Percentiles rank a stretch among this genome's conserved stretches.
Evolutionary conservation across 2,888 invertebrate species (phyloP).

Genomic region (Drosophila monieri): DNA sequence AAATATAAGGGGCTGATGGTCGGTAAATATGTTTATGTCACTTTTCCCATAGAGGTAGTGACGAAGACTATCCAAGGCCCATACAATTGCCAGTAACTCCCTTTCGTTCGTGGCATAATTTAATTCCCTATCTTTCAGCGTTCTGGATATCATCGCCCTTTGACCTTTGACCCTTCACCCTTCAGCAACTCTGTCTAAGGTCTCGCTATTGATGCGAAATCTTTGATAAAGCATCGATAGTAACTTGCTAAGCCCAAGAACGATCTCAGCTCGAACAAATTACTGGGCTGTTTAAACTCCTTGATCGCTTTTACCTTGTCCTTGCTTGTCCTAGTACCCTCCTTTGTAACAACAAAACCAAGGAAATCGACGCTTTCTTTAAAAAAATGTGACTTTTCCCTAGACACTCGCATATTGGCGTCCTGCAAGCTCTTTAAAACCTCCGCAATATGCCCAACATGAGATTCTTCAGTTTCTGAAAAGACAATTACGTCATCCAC

Average conservation of each 20-base stretch:
- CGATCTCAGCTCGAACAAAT: constrained; percentile 4
- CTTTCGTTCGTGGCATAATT: too few relatives aligned
- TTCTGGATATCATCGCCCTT: too few relatives aligned
- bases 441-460: background rate
- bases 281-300: constrained; percentile 1
- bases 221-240: constrained; percentile 1
- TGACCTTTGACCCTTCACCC: background rate
- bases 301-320: constrained; percentile 4
- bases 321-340: background rate
- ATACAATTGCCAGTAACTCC: too few relatives aligned
- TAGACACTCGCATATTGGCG: background rate
- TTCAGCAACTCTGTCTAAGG: constrained; percentile 3
- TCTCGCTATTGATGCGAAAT: constrained; percentile 1
- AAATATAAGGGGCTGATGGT: too few relatives aligned
- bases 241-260: constrained; percentile 8
- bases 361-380: constrained; percentile 2
- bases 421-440: constrained; percentile 2
- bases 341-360: background rate
- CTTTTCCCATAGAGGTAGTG: too few relatives aligned
- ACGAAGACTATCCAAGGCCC: background rate
- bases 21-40: too few relatives aligned
- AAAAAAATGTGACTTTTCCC: constrained; percentile 1
- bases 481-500: constrained; percentile 15
- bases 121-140: too few relatives aligned
- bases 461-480: constrained; percentile 5